Evolutionary conservation across 1,140 invertebrate genomes (phyloP).

Genomic region (Musca vetustissima): DNA sequence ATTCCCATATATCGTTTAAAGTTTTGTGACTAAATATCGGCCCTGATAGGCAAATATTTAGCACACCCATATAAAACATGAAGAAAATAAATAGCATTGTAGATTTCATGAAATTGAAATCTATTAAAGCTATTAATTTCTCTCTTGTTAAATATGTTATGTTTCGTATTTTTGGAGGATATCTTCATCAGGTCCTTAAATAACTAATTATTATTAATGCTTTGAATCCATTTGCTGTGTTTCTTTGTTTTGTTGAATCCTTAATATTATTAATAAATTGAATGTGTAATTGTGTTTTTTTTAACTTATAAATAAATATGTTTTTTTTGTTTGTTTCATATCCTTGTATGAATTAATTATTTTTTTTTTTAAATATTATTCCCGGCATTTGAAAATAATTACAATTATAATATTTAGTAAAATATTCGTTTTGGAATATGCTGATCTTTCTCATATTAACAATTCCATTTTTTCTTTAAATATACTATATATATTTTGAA

Average conservation of each 20-base stretch:
- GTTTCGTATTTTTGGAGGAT: background rate
- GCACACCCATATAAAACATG: too few relatives aligned
- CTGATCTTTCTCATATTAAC: slow-evolving; percentile 4
- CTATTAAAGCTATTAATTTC: too few relatives aligned
- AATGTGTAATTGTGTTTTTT: slow-evolving; percentile 1
- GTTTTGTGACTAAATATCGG: too few relatives aligned
- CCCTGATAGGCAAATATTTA: too few relatives aligned
- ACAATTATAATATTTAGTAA: background rate
- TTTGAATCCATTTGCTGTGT: background rate
- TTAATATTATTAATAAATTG: background rate
- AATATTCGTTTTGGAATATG: slow-evolving; percentile 6
- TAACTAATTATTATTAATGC: background rate
- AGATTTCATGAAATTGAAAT: too few relatives aligned
- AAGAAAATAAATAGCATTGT: too few relatives aligned
- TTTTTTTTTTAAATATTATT: slow-evolving; percentile 17
- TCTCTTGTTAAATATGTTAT: too few relatives aligned
- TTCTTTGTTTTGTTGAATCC: background rate
- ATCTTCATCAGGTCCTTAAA: background rate
- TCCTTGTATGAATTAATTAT: too few relatives aligned
- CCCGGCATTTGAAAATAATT: slow-evolving; percentile 17
- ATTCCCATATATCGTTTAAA: slow-evolving; percentile 17
- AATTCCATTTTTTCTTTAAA: background rate
- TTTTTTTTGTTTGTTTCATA: background rate
- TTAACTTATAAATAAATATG: background rate
- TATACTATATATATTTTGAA: too few relatives aligned